Base-by-base conservation (phyloP, 2,888 invertebrate genomes). In the Bombyx huttoni region DNA sequence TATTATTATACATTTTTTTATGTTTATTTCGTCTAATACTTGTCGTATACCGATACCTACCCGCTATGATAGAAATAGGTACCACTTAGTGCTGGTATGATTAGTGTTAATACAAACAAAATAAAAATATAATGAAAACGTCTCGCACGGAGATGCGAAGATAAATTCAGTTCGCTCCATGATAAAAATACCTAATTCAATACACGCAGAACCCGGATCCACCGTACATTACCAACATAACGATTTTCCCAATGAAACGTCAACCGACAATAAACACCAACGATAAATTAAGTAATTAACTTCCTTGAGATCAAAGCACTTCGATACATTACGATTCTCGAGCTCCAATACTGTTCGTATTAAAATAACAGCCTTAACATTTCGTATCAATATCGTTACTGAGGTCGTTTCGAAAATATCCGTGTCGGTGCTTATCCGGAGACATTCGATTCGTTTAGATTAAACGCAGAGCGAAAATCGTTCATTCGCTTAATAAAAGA, bases 381-480 rank as follows among this genome's bases (percentile, higher is more conserved):
- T 8, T 40, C 12, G n/a, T 40, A 40, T 40, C 1, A 24, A 24
- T 7, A 6, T 40, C 8, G 40, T 40, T 40, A 40, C 40, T 2
- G 40, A 8, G 8, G 40, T 40, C 7, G 9, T 24, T 24, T 24
- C 24, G 3, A 1, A 24, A 24, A 24, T 24, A 3, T 1, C 24
- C 24, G 24, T 6, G 12, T 40, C 40, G 40, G 12, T 40, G 40
- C 12, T 40, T 12, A 40, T 12, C 9, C 3, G 6, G 40, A 40
- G 12, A 40, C 12, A 10, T 8, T 40, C 12, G 3, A 10, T 40
- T 40, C 12, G 7, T 40, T 10, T 7, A 40, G 2, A 40, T 40
- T 64, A 68, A 67, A 63, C 67, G 67, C 66, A 57, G 59, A 65
- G 60, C 63, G 61, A 59, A 58, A 58, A 67, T 60, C 65, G 58